Evolutionary conservation across 1,140 invertebrate species (phyloP).

Genomic region (Dinoponera quadriceps): DNA sequence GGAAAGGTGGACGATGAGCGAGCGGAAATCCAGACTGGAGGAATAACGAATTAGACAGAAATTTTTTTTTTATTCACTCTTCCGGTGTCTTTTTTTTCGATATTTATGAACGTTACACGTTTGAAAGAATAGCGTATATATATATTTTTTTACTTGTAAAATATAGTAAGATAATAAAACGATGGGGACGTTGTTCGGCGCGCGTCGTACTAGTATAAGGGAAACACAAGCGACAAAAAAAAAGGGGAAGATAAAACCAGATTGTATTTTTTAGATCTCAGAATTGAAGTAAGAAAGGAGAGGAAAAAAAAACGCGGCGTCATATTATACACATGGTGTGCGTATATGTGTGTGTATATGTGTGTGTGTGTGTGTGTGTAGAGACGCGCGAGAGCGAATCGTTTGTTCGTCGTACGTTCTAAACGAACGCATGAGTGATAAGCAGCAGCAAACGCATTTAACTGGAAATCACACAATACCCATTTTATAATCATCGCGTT

Average conservation of each 20-base stretch:
- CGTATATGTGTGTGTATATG: constrained; percentile 4
- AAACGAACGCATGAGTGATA: constrained; percentile 50
- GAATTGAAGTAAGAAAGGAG: constrained; percentile 56
- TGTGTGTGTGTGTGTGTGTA: constrained; percentile 3
- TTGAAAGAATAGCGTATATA: constrained; percentile 71
- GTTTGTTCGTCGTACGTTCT: constrained; percentile 48
- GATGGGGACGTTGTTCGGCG: constrained; percentile 56
- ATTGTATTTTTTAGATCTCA: constrained; percentile 71
- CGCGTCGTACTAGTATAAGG: constrained; percentile 27
- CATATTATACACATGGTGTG: constrained; percentile 1
- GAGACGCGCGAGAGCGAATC: constrained; percentile 10
- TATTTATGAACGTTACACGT: constrained; percentile 64
- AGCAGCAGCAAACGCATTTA: constrained; percentile 64
- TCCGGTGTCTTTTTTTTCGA: constrained; percentile 71
- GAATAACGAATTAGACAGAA: constrained; percentile 40
- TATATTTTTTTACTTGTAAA: constrained; percentile 82
- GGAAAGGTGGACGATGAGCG: constrained; percentile 30
- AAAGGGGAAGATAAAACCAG: constrained; percentile 43
- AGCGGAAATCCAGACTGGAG: constrained; percentile 32
- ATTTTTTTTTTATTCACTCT: constrained; percentile 58
- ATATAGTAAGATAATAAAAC: constrained; percentile 57
- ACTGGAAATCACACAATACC: constrained; percentile 56
- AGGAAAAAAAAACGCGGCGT: constrained; percentile 23
- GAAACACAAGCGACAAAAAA: constrained; percentile 16
- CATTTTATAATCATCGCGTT: constrained; percentile 63